Evolutionary conservation across 2,113 vertebrate species (phyloP).

Genomic region (Suricata suricatta): DNA sequence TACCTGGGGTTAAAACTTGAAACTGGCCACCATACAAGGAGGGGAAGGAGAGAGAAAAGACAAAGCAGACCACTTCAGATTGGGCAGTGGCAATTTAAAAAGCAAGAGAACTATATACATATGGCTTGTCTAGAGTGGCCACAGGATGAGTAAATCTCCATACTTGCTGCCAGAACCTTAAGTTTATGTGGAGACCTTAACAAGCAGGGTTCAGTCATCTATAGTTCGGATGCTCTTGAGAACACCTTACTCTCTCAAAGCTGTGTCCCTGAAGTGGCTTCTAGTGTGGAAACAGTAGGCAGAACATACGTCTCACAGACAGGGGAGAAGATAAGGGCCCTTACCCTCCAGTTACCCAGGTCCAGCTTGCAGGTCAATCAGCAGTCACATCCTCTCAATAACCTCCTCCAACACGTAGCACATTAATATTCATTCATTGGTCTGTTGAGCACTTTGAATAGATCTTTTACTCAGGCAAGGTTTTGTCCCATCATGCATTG

Average conservation of each 20-base stretch:
- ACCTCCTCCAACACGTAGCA: neutral
- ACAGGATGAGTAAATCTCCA: neutral
- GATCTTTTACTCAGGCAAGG: neutral
- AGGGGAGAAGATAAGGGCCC: neutral
- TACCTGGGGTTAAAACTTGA: neutral
- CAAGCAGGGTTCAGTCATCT: neutral
- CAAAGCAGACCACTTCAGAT: neutral
- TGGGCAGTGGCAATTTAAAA: neutral
- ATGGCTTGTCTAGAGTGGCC: neutral
- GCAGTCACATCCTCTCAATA: neutral
- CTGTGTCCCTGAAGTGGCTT: neutral
- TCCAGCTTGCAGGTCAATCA: neutral
- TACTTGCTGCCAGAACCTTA: neutral
- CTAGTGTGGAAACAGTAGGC: neutral
- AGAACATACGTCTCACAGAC: neutral
- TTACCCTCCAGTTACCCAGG: neutral
- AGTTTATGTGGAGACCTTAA: neutral
- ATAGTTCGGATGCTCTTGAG: neutral
- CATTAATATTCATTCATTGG: neutral
- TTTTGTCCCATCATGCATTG: neutral
- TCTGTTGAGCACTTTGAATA: neutral
- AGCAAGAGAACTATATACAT: neutral
- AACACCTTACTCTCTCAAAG: neutral
- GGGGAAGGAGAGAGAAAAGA: neutral
- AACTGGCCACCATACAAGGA: neutral